Evolutionary conservation across 2,113 vertebrate species (phyloP).

Genomic region (Hemicordylus capensis): DNA sequence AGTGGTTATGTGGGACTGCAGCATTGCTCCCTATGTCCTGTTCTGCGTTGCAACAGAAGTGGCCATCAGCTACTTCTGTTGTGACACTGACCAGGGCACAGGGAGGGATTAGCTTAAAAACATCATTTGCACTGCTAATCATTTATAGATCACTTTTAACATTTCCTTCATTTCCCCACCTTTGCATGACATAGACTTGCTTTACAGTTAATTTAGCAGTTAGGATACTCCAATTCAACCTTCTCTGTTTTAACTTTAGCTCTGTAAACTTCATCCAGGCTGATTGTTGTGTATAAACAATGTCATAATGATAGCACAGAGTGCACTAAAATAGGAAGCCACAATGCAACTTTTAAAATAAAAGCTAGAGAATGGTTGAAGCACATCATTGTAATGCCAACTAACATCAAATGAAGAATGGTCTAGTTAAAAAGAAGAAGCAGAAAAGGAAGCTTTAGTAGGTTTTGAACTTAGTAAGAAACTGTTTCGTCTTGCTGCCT

Average conservation of each 20-base stretch:
- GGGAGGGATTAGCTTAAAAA: too few species aligned
- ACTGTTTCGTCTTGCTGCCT: background rate
- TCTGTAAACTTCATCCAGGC: background rate
- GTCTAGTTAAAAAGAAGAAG: background rate
- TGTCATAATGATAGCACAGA: background rate
- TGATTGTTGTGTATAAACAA: background rate
- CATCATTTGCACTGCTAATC: too few species aligned
- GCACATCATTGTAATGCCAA: background rate
- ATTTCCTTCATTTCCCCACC: too few species aligned
- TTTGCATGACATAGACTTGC: too few species aligned
- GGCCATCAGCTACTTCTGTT: too few species aligned
- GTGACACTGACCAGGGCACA: too few species aligned
- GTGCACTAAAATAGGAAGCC: background rate
- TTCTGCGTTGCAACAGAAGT: too few species aligned
- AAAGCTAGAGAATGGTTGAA: background rate
- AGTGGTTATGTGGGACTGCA: too few species aligned
- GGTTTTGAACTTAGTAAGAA: background rate
- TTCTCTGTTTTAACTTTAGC: background rate
- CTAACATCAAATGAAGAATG: background rate
- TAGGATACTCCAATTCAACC: too few species aligned
- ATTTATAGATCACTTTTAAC: too few species aligned
- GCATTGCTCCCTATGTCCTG: too few species aligned
- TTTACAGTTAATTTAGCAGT: too few species aligned
- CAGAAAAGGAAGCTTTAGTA: background rate
- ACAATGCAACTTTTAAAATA: background rate